A percentile compares a stretch with the other conserved stretches of the same genome.
Conservation (phyloP, 2,888 invertebrate species). For the Gymnoscelis rufifasciata region DNA sequence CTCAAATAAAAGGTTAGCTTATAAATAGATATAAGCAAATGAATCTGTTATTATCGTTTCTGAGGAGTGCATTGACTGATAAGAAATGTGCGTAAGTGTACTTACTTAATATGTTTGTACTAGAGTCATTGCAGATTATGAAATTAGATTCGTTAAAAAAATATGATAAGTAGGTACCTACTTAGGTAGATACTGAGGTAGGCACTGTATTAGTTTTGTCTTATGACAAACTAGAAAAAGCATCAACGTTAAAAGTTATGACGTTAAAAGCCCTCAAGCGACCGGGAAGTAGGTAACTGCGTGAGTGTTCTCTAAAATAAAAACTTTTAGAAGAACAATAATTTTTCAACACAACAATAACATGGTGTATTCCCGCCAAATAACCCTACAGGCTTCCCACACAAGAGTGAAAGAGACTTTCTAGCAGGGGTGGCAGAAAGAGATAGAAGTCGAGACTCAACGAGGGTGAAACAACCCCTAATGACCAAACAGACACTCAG, state of each 20-base stretch:
- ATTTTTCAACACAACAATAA: constrained; percentile 1
- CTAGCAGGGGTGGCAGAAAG: constrained; percentile 59
- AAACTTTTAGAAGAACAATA: neutral
- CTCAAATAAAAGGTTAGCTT: no score
- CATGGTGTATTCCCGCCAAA: constrained; percentile 36
- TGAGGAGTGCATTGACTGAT: constrained; percentile 62
- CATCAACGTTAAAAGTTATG: no score
- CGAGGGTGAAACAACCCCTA: constrained; percentile 74
- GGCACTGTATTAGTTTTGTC: no score
- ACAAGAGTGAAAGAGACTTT: constrained; percentile 49
- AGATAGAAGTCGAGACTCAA: constrained; percentile 54
- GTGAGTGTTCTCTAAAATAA: neutral
- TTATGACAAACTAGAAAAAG: no score
- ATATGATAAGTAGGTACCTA: neutral
- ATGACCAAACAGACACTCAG: constrained; percentile 52
- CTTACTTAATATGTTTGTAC: no score
- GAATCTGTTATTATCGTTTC: constrained; percentile 18
- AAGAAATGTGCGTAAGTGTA: constrained; percentile 32
- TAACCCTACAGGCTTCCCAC: constrained; percentile 27
- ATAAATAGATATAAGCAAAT: no score
- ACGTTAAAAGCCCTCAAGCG: no score
- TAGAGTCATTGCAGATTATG: constrained; percentile 11
- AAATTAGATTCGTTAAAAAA: neutral
- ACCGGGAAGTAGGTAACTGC: no score
- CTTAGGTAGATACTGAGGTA: no score